A percentile compares a stretch with the other conserved stretches of the same genome.
phyloP scores from a whole-genome alignment of 2,113 vertebrate species.

The Syngnathus floridae region DNA sequence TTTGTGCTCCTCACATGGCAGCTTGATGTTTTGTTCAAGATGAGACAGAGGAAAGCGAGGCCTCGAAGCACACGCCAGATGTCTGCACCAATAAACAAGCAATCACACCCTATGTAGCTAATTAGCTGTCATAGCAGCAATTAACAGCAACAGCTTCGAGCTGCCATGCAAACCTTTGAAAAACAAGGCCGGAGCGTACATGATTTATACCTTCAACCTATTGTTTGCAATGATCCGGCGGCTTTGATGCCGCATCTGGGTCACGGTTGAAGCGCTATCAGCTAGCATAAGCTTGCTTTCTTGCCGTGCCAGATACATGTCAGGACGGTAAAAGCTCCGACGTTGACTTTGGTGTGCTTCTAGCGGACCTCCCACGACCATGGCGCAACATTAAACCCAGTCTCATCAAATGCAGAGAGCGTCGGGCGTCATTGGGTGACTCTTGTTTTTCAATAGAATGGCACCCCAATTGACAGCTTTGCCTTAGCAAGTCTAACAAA shows the following conservation, averaged over 20 bases:
- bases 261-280: conserved; percentile 19
- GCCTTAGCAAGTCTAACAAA: no score
- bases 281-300: conserved; percentile 27
- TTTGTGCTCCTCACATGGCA: not conserved
- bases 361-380: conserved; percentile 14
- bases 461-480: no score
- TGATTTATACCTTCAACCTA: conserved; percentile 18
- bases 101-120: not conserved
- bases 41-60: not conserved
- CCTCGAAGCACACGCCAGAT: not conserved
- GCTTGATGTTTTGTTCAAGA: not conserved
- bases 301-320: conserved; percentile 44
- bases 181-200: not conserved
- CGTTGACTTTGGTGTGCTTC: conserved; percentile 15
- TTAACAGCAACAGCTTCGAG: not conserved
- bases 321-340: conserved; percentile 33
- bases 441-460: no score
- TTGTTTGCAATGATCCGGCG: conserved; percentile 8
- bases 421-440: no score
- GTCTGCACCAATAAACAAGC: not conserved
- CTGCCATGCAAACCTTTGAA: conserved; percentile 13
- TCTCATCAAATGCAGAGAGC: not conserved
- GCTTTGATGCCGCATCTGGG: conserved; percentile 36
- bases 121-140: not conserved
- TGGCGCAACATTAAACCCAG: not conserved